Evolutionary conservation across 2,797 vertebrate species (phyloP).

Genomic region (Chrysocyon brachyurus): DNA sequence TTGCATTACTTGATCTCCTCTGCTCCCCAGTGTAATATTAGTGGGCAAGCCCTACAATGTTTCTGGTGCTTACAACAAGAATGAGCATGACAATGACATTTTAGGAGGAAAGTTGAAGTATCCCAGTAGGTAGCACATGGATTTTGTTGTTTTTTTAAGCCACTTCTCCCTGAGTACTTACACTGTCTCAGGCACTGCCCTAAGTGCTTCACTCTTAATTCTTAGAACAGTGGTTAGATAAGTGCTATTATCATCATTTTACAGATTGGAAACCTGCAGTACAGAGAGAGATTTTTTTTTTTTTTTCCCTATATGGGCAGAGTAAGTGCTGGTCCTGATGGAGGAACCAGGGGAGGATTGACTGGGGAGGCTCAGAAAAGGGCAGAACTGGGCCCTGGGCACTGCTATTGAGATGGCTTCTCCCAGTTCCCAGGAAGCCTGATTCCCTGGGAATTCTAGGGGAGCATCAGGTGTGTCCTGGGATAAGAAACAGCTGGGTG

Average conservation of each 20-base stretch:
- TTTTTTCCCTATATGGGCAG: background rate
- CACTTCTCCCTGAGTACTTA: background rate
- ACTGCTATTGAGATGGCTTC: background rate
- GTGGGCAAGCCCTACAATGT: background rate
- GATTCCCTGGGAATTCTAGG: background rate
- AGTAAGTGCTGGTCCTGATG: accelerated
- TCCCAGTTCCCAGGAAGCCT: background rate
- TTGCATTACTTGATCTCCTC: background rate
- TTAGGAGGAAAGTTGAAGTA: background rate
- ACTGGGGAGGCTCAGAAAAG: background rate
- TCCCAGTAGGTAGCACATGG: background rate
- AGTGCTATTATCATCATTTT: background rate
- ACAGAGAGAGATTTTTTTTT: background rate
- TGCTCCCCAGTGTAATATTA: background rate
- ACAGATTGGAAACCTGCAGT: background rate
- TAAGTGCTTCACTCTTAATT: background rate
- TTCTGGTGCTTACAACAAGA: background rate
- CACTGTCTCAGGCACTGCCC: background rate
- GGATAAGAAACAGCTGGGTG: background rate
- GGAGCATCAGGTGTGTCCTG: background rate
- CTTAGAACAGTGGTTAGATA: background rate
- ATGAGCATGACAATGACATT: background rate
- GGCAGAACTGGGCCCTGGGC: background rate
- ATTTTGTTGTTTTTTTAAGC: background rate
- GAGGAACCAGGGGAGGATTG: background rate